Percentiles rank a stretch among this genome's conserved stretches.
These are phyloP conservation scores for Phaetusa simplex DNA, from an alignment of 2,113 vertebrate species.

Conservation along the genomic window DNA sequence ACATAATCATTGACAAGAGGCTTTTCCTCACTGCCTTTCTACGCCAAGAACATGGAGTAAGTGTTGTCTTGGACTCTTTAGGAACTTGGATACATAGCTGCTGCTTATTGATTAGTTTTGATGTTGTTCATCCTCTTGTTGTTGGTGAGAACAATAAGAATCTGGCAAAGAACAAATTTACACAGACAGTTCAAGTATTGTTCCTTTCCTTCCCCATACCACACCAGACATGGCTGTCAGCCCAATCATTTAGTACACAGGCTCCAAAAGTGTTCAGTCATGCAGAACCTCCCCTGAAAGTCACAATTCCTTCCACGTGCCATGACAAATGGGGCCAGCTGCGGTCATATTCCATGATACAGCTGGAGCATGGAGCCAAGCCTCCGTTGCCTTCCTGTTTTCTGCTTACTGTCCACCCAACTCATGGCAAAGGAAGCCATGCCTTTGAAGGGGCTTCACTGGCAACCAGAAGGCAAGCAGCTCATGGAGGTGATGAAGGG, in stretches of 20 bases:
- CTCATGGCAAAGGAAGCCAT: background rate
- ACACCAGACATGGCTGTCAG: background rate
- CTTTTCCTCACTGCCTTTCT: background rate
- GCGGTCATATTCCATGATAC: accelerated
- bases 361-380: background rate
- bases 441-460: background rate
- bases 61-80: background rate
- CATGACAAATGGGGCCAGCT: background rate
- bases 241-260: background rate
- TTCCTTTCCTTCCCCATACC: background rate
- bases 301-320: background rate
- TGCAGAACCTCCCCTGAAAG: background rate
- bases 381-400: background rate
- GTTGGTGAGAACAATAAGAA: background rate
- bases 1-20: background rate
- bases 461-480: background rate
- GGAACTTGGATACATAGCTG: background rate
- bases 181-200: background rate
- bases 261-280: background rate
- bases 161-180: background rate
- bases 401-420: background rate
- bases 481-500: background rate
- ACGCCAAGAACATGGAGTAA: background rate
- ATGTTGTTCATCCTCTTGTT: background rate
- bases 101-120: background rate